A percentile compares a stretch with the other conserved stretches of the same genome.
Conservation (phyloP, 2,888 invertebrate genomes). For the Neoitamus cyanurus region DNA sequence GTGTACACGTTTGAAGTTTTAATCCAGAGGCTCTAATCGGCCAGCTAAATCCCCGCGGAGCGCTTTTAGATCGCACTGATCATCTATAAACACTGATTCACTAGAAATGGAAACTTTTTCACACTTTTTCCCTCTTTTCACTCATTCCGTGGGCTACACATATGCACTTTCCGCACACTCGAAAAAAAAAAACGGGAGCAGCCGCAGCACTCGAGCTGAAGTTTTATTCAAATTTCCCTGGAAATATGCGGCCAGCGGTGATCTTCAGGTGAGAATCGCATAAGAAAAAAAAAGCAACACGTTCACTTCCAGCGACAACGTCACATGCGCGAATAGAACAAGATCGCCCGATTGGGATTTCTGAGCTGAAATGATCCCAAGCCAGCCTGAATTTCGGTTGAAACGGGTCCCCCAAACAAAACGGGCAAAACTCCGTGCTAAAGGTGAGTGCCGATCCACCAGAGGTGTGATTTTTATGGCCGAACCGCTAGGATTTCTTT, state of each 20-base stretch:
- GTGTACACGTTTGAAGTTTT: constrained; percentile 27
- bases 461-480: constrained; percentile 51
- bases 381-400: neutral
- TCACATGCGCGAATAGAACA: constrained; percentile 39
- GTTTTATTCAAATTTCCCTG: constrained; percentile 29
- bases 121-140: constrained; percentile 14
- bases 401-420: neutral
- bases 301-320: constrained; percentile 17
- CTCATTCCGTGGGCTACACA: neutral
- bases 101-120: constrained; percentile 6
- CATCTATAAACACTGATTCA: neutral
- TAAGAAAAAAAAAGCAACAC: neutral
- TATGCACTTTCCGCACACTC: neutral
- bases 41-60: neutral
- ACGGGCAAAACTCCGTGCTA: neutral
- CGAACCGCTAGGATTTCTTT: constrained; percentile 50
- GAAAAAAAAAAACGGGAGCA: neutral
- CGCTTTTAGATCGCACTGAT: constrained; percentile 11
- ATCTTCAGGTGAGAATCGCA: neutral
- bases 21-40: constrained; percentile 25
- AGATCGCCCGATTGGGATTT: neutral
- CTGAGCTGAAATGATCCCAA: neutral
- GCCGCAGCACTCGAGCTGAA: neutral
- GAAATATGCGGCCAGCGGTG: constrained; percentile 20
- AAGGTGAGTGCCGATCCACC: constrained; percentile 12